A percentile compares a stretch with the other conserved stretches of the same genome.
Conservation (phyloP, 2,113 vertebrate species). For the Limnothrissa miodon region DNA sequence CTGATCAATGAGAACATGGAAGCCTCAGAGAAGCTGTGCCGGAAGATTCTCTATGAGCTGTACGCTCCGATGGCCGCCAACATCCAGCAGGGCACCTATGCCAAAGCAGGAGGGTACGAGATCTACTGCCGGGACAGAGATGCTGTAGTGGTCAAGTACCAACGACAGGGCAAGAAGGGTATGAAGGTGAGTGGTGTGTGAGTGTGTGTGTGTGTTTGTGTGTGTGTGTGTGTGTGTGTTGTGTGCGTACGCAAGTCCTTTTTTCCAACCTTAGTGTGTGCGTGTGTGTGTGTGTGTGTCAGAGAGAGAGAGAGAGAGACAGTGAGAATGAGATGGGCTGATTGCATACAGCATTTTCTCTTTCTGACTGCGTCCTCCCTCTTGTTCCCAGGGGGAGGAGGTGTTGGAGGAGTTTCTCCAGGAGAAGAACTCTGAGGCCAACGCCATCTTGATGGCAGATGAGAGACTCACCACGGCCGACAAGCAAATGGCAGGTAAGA, state of each 20-base stretch:
- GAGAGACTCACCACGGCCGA: constrained; percentile 31
- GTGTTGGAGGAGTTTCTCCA: constrained; percentile 40
- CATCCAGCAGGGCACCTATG: constrained; percentile 40
- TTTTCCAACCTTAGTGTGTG: too few species aligned
- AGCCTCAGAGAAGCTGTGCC: constrained; percentile 42
- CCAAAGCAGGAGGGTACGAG: constrained; percentile 50
- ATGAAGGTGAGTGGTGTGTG: constrained; percentile 45
- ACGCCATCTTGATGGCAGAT: constrained; percentile 42
- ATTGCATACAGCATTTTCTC: too few species aligned
- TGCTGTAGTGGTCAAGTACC: constrained; percentile 38
- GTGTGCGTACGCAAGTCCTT: too few species aligned
- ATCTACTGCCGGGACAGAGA: constrained; percentile 45
- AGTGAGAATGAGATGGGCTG: too few species aligned
- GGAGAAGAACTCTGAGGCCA: constrained; percentile 32
- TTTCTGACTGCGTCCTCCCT: background rate
- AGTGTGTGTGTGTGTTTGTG: constrained; percentile 3
- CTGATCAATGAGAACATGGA: constrained; percentile 43
- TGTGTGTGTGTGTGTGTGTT: background rate
- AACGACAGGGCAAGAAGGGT: constrained; percentile 45
- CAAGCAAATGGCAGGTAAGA: constrained; percentile 36
- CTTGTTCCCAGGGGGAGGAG: constrained; percentile 30
- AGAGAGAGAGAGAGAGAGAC: too few species aligned
- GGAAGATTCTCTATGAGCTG: constrained; percentile 41
- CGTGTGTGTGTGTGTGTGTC: background rate
- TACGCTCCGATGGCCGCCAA: constrained; percentile 27